phyloP scores from a whole-genome alignment of 2,888 invertebrate species.

The Melinaea menophilus region DNA sequence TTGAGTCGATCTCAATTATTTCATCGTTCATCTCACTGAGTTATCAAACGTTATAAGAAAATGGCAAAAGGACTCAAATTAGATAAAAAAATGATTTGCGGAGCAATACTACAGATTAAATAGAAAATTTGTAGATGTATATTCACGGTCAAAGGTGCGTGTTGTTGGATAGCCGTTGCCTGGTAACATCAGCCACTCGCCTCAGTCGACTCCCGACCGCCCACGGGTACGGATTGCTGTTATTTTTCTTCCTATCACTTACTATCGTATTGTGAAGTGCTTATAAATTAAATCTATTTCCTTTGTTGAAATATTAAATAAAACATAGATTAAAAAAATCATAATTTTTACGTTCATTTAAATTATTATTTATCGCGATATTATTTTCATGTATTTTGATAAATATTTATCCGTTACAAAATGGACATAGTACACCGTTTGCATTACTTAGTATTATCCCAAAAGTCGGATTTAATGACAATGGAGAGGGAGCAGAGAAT shows the following conservation, averaged over 20 bases:
- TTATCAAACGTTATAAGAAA: conserved; percentile 7
- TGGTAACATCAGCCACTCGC: conserved; percentile 57
- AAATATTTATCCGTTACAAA: conserved; percentile 15
- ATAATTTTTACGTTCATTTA: too few relatives aligned
- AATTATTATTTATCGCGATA: background rate
- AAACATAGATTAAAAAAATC: too few relatives aligned
- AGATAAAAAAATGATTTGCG: conserved; percentile 23
- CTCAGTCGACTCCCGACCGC: conserved; percentile 65
- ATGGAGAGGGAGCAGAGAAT: conserved; percentile 72
- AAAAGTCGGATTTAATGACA: conserved; percentile 74
- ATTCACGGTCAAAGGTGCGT: conserved; percentile 37
- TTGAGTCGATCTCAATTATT: background rate
- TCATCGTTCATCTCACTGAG: background rate
- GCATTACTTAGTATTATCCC: conserved; percentile 72
- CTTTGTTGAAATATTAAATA: background rate
- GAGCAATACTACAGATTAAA: conserved; percentile 21
- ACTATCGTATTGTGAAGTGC: conserved; percentile 8
- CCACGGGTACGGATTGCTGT: conserved; percentile 39
- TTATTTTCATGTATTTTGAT: background rate
- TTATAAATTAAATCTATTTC: background rate
- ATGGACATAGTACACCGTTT: conserved; percentile 75
- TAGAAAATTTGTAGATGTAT: conserved; percentile 22
- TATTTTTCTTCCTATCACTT: conserved; percentile 9
- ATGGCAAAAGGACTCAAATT: conserved; percentile 11
- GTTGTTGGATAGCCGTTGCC: conserved; percentile 73